phyloP scores from a whole-genome alignment of 2,888 invertebrate species.

The Mystacides longicornis region DNA sequence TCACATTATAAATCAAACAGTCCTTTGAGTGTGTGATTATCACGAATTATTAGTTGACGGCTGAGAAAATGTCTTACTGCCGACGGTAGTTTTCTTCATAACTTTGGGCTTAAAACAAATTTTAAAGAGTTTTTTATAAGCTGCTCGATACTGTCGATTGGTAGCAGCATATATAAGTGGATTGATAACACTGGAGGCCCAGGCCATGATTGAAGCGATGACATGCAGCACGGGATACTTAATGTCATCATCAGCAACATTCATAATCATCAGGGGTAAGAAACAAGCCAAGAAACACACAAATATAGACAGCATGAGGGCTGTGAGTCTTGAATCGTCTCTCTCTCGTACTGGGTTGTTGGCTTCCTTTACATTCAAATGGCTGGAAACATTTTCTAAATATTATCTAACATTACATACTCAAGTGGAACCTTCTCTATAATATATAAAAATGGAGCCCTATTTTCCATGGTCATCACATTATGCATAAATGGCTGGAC shows the following conservation, averaged over 20 bases:
- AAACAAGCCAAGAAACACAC: constrained; percentile 80
- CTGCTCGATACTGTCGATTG: constrained; percentile 70
- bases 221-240: constrained; percentile 70
- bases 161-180: constrained; percentile 87
- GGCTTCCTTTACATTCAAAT: constrained; percentile 29
- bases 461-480: too few relatives aligned
- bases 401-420: too few relatives aligned
- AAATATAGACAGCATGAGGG: constrained; percentile 83
- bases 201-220: constrained; percentile 76
- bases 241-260: constrained; percentile 76
- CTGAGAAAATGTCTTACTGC: constrained; percentile 40
- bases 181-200: constrained; percentile 86
- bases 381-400: constrained; percentile 35
- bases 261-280: constrained; percentile 80
- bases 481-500: too few relatives aligned
- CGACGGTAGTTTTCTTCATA: constrained; percentile 40
- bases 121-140: constrained; percentile 50
- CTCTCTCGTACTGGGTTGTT: constrained; percentile 35
- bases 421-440: too few relatives aligned
- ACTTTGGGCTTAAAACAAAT: constrained; percentile 37
- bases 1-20: too few relatives aligned
- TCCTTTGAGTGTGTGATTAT: too few relatives aligned
- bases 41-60: constrained; percentile 41
- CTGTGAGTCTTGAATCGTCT: constrained; percentile 75
- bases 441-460: too few relatives aligned